Percentiles rank a stretch among this genome's conserved stretches.
Evolutionary conservation across 2,888 invertebrate genomes (phyloP).

Genomic region (Cactoblastis cactorum): DNA sequence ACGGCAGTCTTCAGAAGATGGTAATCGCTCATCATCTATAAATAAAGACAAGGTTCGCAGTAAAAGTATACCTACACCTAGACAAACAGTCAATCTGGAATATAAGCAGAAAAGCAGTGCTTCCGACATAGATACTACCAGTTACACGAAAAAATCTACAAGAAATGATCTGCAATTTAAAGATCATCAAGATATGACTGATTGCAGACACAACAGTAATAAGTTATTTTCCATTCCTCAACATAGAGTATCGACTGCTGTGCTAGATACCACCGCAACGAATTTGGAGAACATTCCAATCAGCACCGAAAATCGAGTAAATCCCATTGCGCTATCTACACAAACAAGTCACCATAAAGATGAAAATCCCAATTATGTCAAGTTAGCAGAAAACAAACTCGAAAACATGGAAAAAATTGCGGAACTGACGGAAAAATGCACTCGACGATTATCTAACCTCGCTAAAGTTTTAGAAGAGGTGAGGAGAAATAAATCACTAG

Average conservation of each 20-base stretch:
- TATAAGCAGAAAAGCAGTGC: constrained; percentile 19
- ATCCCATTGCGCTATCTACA: constrained; percentile 47
- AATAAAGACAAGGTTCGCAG: constrained; percentile 30
- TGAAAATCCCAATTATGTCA: constrained; percentile 53
- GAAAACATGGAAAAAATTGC: constrained; percentile 75
- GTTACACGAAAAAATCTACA: not conserved
- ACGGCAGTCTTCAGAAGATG: not conserved
- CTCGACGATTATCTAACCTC: constrained; percentile 64
- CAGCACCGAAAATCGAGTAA: constrained; percentile 16
- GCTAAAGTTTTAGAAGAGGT: constrained; percentile 72
- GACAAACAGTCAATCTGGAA: constrained; percentile 20
- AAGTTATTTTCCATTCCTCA: not conserved
- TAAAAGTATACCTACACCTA: constrained; percentile 45
- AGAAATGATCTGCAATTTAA: not conserved
- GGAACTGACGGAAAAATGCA: constrained; percentile 69
- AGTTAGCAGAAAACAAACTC: constrained; percentile 62
- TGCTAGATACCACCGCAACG: not conserved
- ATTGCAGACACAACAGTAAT: not conserved
- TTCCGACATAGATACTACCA: constrained; percentile 18
- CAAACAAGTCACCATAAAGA: constrained; percentile 53
- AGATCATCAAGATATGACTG: not conserved
- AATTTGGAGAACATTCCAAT: not conserved
- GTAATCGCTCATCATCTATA: not conserved
- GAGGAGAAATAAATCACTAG: constrained; percentile 63
- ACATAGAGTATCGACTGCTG: constrained; percentile 1